A percentile compares a stretch with the other conserved stretches of the same genome.
phyloP scores from a whole-genome alignment of 1,140 invertebrate genomes.

The Ridgeia piscesae region DNA sequence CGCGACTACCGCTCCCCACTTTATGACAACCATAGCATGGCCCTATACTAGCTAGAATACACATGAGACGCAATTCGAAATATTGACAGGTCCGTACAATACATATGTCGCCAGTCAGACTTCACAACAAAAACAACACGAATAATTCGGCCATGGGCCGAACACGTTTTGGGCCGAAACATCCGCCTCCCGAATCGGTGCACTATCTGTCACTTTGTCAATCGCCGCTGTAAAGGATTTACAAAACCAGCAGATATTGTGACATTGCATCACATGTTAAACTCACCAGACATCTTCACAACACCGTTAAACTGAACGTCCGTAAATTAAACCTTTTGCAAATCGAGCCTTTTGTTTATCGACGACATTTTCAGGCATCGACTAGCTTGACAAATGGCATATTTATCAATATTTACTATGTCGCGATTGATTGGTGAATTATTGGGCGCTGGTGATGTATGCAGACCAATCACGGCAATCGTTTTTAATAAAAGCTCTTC shows the following conservation, averaged over 20 bases:
- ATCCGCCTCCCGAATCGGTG: too few species aligned
- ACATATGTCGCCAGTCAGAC: too few species aligned
- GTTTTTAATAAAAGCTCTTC: not conserved
- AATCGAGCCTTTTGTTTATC: not conserved
- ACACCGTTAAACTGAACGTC: not conserved
- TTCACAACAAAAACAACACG: too few species aligned
- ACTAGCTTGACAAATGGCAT: not conserved
- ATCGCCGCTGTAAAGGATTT: not conserved
- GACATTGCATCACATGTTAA: not conserved
- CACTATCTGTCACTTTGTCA: not conserved
- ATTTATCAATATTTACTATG: not conserved
- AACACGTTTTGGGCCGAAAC: too few species aligned
- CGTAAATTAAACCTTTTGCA: not conserved
- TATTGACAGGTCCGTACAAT: too few species aligned
- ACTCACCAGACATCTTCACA: not conserved
- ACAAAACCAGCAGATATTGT: not conserved
- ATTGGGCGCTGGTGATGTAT: not conserved
- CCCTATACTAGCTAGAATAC: too few species aligned
- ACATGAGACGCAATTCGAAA: too few species aligned
- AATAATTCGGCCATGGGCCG: too few species aligned
- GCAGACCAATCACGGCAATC: not conserved
- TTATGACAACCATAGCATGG: too few species aligned
- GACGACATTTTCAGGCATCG: not conserved
- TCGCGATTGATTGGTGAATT: not conserved
- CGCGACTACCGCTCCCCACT: too few species aligned